These are phyloP conservation scores for Chironomus striatipennis DNA, from an alignment of 1,140 invertebrate genomes.

Conservation along the genomic window DNA sequence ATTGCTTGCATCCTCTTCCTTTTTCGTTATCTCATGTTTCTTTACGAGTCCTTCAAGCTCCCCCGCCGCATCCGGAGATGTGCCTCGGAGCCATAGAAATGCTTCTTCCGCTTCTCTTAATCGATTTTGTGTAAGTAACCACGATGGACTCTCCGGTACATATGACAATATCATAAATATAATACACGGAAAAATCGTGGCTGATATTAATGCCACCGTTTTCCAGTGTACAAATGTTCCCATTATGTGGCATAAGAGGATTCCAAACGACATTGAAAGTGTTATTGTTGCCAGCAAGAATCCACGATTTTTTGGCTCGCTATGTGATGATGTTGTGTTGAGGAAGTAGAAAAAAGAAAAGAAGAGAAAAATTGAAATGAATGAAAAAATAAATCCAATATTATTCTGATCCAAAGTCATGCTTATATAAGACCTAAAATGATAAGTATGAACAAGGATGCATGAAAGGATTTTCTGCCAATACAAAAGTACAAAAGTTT, in stretches of 20 bases:
- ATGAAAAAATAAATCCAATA: conserved; percentile 1
- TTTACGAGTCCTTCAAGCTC: conserved; percentile 44
- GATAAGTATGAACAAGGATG: too few species aligned
- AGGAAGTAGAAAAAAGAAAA: background rate
- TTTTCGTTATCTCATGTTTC: conserved; percentile 9
- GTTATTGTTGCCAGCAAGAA: conserved; percentile 47
- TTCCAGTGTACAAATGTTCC: conserved; percentile 53
- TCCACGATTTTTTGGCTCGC: conserved; percentile 47
- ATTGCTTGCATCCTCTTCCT: conserved; percentile 25
- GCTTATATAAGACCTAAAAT: too few species aligned
- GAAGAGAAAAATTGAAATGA: background rate
- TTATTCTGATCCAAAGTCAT: too few species aligned
- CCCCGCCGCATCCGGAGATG: conserved; percentile 40
- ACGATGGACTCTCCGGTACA: conserved; percentile 63
- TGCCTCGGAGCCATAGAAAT: conserved; percentile 46
- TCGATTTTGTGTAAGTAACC: conserved; percentile 49
- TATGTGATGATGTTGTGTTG: conserved; percentile 25
- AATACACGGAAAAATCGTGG: conserved; percentile 41
- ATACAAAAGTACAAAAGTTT: too few species aligned
- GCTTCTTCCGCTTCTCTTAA: conserved; percentile 43
- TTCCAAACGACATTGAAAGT: conserved; percentile 46
- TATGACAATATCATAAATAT: conserved; percentile 42
- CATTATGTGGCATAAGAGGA: conserved; percentile 47
- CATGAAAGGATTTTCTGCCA: too few species aligned
- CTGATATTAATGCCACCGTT: conserved; percentile 46